phyloP scores from a whole-genome alignment of 2,797 vertebrate species.

The Centropyge bicolor region DNA sequence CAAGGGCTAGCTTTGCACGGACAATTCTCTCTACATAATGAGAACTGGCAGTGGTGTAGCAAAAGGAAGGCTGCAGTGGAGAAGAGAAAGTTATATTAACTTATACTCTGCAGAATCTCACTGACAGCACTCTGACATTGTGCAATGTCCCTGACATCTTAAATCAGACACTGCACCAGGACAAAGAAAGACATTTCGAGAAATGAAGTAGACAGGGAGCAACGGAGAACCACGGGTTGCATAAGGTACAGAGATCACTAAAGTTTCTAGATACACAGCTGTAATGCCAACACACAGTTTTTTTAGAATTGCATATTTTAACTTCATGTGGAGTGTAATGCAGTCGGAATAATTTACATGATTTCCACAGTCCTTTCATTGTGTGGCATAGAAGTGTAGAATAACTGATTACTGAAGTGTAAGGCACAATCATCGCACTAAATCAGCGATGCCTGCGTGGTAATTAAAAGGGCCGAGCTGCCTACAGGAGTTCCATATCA shows the following conservation, averaged over 20 bases:
- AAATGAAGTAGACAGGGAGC: neutral
- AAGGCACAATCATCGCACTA: constrained; percentile 27
- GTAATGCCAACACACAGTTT: neutral
- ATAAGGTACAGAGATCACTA: neutral
- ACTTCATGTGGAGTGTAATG: constrained; percentile 32
- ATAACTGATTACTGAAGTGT: constrained; percentile 45
- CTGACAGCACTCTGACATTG: constrained; percentile 15
- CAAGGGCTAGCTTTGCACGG: neutral
- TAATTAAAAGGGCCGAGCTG: constrained; percentile 31
- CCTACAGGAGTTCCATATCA: constrained; percentile 10
- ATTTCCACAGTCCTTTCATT: constrained; percentile 50
- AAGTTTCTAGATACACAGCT: neutral
- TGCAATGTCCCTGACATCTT: constrained; percentile 10
- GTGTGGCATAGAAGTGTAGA: constrained; percentile 35
- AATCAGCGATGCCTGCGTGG: constrained; percentile 12
- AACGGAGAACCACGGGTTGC: neutral
- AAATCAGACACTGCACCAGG: constrained; percentile 23
- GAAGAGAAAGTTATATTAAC: neutral
- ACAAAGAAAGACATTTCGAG: constrained; percentile 10
- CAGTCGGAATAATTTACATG: constrained; percentile 34
- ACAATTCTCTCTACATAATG: neutral
- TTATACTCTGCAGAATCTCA: constrained; percentile 3
- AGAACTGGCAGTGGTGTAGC: neutral
- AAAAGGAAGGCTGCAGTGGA: neutral
- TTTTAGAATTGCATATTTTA: constrained; percentile 6